Evolutionary conservation across 2,797 vertebrate species (phyloP).

Genomic region (Adrianichthys oophorus): DNA sequence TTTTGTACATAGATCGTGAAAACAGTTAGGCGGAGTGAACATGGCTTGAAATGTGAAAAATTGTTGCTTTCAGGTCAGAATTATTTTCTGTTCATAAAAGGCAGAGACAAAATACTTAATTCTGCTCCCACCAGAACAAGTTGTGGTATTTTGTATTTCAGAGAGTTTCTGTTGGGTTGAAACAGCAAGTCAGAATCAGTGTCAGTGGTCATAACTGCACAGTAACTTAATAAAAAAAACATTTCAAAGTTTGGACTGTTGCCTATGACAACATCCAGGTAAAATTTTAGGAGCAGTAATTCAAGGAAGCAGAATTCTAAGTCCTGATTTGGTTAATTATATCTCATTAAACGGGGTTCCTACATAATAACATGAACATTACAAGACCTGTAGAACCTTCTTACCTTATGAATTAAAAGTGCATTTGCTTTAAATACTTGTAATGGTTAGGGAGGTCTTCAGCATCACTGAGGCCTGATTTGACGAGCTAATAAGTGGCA

Average conservation of each 20-base stretch:
- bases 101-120: too few relatives aligned
- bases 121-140: background rate
- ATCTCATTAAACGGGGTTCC: too few relatives aligned
- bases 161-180: conserved; percentile 54
- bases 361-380: too few relatives aligned
- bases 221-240: too few relatives aligned
- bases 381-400: too few relatives aligned
- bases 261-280: background rate
- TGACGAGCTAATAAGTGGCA: conserved; percentile 8
- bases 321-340: too few relatives aligned
- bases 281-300: conserved; percentile 9
- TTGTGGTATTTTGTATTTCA: conserved; percentile 41
- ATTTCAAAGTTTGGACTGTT: background rate
- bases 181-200: conserved; percentile 41
- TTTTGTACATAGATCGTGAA: too few relatives aligned
- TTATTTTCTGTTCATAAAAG: too few relatives aligned
- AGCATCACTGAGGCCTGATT: conserved; percentile 7
- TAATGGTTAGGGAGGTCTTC: conserved; percentile 10
- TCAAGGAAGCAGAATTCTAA: background rate
- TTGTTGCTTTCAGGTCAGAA: too few relatives aligned
- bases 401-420: too few relatives aligned
- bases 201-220: conserved; percentile 11
- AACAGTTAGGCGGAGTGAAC: too few relatives aligned
- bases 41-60: too few relatives aligned
- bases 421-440: conserved; percentile 1